Conservation (phyloP, 1,140 invertebrate species). For the Hormaphis cornu region DNA sequence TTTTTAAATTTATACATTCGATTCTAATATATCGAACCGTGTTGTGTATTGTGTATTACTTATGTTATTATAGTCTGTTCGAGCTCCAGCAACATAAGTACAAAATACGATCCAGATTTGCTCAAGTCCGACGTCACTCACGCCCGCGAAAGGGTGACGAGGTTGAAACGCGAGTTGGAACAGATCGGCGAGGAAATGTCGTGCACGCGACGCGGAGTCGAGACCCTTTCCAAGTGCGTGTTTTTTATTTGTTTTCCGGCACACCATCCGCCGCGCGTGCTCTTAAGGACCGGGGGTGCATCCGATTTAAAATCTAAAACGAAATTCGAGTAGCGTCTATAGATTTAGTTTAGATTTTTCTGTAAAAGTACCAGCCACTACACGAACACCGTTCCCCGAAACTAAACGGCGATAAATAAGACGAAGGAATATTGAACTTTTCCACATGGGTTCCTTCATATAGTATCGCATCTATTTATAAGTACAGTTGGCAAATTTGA, state of each 20-base stretch:
- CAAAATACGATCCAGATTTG: conserved; percentile 88
- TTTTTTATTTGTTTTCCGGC: neutral
- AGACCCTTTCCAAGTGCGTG: conserved; percentile 75
- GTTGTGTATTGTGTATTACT: neutral
- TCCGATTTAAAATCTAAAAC: too few species aligned
- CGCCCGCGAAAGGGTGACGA: conserved; percentile 76
- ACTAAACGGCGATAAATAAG: too few species aligned
- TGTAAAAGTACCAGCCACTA: too few species aligned
- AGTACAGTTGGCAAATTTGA: too few species aligned
- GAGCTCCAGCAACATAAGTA: conserved; percentile 75
- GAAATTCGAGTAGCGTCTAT: too few species aligned
- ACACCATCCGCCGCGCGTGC: neutral
- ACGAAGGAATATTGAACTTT: too few species aligned
- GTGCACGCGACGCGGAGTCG: conserved; percentile 82
- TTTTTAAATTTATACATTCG: neutral
- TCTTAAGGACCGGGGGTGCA: too few species aligned
- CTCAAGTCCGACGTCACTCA: conserved; percentile 83
- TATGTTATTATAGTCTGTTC: conserved; percentile 78
- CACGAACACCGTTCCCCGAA: too few species aligned
- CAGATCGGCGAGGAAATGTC: conserved; percentile 86
- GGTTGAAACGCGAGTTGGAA: conserved; percentile 79
- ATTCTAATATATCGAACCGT: neutral
- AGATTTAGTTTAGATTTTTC: too few species aligned
- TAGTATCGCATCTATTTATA: too few species aligned
- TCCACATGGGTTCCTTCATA: too few species aligned